Evolutionary conservation across 1,140 invertebrate genomes (phyloP).

Genomic region (Atta colombica): DNA sequence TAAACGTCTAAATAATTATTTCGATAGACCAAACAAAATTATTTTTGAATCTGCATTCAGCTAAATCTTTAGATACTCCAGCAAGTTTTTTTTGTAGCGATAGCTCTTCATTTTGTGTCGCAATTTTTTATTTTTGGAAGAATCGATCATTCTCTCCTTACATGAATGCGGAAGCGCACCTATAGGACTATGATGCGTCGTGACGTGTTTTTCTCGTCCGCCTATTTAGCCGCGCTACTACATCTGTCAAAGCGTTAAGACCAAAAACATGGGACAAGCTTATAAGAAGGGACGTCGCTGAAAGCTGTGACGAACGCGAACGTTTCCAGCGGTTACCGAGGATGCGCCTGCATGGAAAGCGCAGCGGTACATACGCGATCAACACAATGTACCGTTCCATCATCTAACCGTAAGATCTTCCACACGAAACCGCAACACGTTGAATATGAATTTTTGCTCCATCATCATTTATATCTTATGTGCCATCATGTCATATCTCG

Average conservation of each 20-base stretch:
- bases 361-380: conserved; percentile 47
- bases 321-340: conserved; percentile 52
- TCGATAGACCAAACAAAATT: too few species aligned
- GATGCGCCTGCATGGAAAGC: conserved; percentile 56
- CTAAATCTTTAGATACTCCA: too few species aligned
- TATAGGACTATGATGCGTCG: conserved; percentile 18
- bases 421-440: conserved; percentile 71
- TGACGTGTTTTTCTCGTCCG: conserved; percentile 26
- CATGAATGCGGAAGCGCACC: conserved; percentile 27
- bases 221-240: conserved; percentile 24
- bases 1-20: too few species aligned
- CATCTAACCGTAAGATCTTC: conserved; percentile 65
- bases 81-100: too few species aligned
- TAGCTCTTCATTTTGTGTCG: neutral
- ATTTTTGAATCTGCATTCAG: too few species aligned
- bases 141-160: conserved; percentile 16
- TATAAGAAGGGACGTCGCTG: conserved; percentile 54
- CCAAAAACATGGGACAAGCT: conserved; percentile 56
- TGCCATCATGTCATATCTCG: conserved; percentile 16
- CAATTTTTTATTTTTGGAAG: neutral
- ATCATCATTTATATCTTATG: conserved; percentile 41
- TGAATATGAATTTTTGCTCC: conserved; percentile 65
- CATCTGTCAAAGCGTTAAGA: conserved; percentile 54
- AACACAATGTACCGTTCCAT: conserved; percentile 72
- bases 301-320: conserved; percentile 56